phyloP scores from a whole-genome alignment of 2,113 vertebrate species.

The Microcebus griseorufus region DNA sequence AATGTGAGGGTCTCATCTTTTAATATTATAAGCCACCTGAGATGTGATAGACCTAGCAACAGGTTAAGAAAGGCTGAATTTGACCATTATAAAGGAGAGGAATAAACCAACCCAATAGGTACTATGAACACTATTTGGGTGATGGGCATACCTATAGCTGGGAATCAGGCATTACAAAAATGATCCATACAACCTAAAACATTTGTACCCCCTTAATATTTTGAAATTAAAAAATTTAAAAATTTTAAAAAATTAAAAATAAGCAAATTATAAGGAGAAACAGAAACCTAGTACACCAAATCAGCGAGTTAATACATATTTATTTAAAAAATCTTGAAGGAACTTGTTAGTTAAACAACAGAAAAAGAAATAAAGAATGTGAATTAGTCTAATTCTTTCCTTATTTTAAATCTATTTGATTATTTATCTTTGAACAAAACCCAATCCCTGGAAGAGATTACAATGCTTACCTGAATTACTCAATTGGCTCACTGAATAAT shows the following conservation, averaged over 20 bases:
- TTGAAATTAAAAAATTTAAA: no score
- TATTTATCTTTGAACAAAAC: constrained; percentile 34
- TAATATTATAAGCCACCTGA: constrained; percentile 57
- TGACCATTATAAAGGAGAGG: neutral
- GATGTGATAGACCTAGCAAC: constrained; percentile 41
- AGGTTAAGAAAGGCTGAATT: constrained; percentile 36
- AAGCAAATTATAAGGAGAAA: constrained; percentile 4
- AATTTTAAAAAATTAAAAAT: no score
- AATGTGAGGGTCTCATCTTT: constrained; percentile 40
- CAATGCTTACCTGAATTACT: constrained; percentile 52
- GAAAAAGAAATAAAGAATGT: neutral
- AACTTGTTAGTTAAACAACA: neutral
- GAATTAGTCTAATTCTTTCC: neutral
- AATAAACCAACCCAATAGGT: no score
- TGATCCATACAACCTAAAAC: no score
- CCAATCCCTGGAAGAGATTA: neutral
- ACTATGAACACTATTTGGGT: no score
- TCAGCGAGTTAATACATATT: neutral
- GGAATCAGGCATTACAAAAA: no score
- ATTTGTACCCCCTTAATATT: no score
- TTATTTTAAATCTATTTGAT: constrained; percentile 18
- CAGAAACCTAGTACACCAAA: neutral
- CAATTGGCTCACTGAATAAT: neutral
- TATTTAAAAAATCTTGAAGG: neutral
- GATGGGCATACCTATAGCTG: no score